Conservation (phyloP, 2,113 vertebrate genomes). For the Parus major region DNA sequence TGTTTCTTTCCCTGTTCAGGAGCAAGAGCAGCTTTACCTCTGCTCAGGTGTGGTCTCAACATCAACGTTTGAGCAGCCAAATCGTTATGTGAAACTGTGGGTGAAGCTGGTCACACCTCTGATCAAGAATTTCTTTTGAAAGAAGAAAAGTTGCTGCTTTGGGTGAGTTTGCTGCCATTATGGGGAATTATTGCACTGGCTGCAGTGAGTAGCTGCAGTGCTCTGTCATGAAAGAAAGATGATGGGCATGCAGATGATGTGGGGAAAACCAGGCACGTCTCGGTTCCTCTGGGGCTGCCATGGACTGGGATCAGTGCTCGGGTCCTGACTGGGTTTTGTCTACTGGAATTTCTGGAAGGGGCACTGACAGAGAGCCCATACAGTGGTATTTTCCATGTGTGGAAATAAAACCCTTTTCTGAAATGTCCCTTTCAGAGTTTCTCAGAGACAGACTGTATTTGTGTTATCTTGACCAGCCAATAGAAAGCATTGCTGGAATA, state of each 20-base stretch:
- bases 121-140: conserved; percentile 98
- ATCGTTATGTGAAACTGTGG: conserved; percentile 91
- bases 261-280: background rate
- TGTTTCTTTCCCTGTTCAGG: conserved; percentile 70
- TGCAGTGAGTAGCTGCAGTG: background rate
- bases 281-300: background rate
- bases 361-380: background rate
- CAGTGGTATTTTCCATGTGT: background rate
- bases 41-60: conserved; percentile 81
- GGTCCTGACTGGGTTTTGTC: background rate
- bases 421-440: background rate
- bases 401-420: background rate
- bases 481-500: background rate
- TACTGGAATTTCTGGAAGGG: background rate
- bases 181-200: background rate
- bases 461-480: background rate
- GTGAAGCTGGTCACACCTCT: conserved; percentile 93
- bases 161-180: background rate
- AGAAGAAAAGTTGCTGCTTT: background rate
- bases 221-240: background rate
- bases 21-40: conserved; percentile 88
- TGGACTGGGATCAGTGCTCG: background rate
- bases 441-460: background rate
- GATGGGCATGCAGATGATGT: background rate
- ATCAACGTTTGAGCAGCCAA: conserved; percentile 87